Evolutionary conservation across 2,888 invertebrate species (phyloP), one percentile per base, ranked within the genome.

Genomic region (Bursaphelenchus okinawaensis): DNA sequence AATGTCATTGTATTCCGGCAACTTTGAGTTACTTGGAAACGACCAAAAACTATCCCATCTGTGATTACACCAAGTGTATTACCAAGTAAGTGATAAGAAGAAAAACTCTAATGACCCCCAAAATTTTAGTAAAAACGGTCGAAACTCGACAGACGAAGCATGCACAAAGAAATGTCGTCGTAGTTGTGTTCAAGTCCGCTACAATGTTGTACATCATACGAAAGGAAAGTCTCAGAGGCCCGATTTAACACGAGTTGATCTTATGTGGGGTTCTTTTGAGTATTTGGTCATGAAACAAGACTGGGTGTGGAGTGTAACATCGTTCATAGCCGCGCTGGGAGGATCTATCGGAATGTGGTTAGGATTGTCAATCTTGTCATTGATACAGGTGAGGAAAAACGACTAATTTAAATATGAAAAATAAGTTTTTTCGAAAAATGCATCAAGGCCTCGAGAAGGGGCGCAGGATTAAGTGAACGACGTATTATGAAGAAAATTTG

Each of bases 301-400:
- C 40, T 71, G 70, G 68, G 73, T 74, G n/a, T 74, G 74, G 74
- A 70, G 76, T n/a, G 61, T 76, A 6, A 65, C 80, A 9, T 68
- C 75, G 0, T 81, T 80, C 68, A 79, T 81, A 52, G 80, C 81
- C 54, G 80, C 79, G 4, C 66, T 81, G 16, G 81, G 81, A 66
- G 81, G 81, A 61, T 75, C 79, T 50, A 81, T 81, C 57, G 81
- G 81, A 69, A 77, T 81, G 79, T 81, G 81, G 81, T 72, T 81
- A 9, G 81, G 81, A 56, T 71, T 81, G 20, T 80, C 79, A 23
- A 78, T 81, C 54, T 71, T 81, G 23, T 79, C 78, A n/a, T 68
- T 81, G 26, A 78, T 81, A 56, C 80, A 81, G 74, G 79, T 75
- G 52, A 16, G 52, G 19, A 9, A 26, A 55, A n/a, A n/a, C n/a